Base-by-base conservation (phyloP, 2,888 invertebrate genomes). In the Caenorhabditis wallacei region DNA sequence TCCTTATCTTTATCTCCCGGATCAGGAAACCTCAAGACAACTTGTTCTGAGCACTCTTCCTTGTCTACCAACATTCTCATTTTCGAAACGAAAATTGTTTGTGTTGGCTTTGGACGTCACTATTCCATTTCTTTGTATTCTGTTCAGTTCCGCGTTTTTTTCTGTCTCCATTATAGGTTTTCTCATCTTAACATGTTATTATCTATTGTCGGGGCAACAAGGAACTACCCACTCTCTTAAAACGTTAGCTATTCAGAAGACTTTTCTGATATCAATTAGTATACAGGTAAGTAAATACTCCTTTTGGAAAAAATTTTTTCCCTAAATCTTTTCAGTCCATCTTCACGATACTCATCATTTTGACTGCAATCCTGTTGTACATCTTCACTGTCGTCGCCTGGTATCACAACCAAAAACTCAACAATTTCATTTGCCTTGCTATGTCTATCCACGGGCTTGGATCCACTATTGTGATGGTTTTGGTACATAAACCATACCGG, bases 401-500 rank as follows among this genome's bases (percentile, higher is more conserved):
- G n/a, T n/a, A n/a, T n/a, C n/a, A n/a, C 40, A 40, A 54, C 8
- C 68, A 68, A 8, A 26, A 5, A 8, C 11, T 43, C 0, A 40
- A 54, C 8, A 24, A 54, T 18, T 24, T 22, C 13, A 43, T 26
- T 20, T 16, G 18, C 7, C 24, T 24, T 1, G 0, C 35, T 10
- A 2, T 35, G 4, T 13, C 66, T 10, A n/a, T 22, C 2, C 56
- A 68, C 11, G 40, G 40, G 11, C 7, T n/a, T 26, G n/a, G 13
- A 24, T 48, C 64, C 1, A 48, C 48, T 26, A n/a, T 64, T 11
- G 30, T 53, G 0, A 53, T 68, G 68, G 22, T 68, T 24, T 10
- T 37, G 22, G 54, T 51, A 13, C 53, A 54, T 40, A 8, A 20
- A 16, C 53, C 37, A 5, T 68, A 64, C 46, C 48, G 64, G 24